Percentiles rank a stretch among this genome's conserved stretches.
Evolutionary conservation across 1,140 invertebrate species (phyloP).

Genomic region (Lasaia peninsularis): DNA sequence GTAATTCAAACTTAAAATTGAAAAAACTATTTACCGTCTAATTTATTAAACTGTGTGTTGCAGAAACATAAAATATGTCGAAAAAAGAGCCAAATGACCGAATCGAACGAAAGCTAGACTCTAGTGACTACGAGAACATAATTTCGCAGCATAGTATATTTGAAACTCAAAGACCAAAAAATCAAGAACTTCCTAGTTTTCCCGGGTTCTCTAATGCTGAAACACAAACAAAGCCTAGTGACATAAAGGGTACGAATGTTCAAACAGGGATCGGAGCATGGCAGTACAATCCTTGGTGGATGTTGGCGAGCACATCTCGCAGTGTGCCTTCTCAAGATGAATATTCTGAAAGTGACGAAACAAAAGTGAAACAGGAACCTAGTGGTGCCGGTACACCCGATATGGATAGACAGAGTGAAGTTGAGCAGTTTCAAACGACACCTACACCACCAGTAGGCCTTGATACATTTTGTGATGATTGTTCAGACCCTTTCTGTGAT

Average conservation of each 20-base stretch:
- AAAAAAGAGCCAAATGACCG: conserved; percentile 70
- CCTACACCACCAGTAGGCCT: conserved; percentile 62
- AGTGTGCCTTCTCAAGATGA: conserved; percentile 62
- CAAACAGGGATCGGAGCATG: conserved; percentile 64
- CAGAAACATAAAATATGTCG: conserved; percentile 62
- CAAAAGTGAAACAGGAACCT: conserved; percentile 73
- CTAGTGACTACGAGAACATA: conserved; percentile 71
- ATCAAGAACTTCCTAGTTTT: conserved; percentile 69
- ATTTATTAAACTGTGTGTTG: conserved; percentile 27
- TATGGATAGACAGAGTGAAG: conserved; percentile 53
- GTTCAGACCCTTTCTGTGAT: conserved; percentile 75
- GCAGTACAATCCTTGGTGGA: conserved; percentile 78
- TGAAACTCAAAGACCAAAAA: conserved; percentile 59
- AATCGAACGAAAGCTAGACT: conserved; percentile 67
- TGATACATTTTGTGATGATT: conserved; percentile 72
- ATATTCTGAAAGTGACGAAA: conserved; percentile 63
- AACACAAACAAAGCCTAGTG: conserved; percentile 71
- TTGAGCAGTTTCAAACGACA: conserved; percentile 51
- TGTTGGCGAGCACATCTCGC: conserved; percentile 71
- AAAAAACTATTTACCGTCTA: not conserved
- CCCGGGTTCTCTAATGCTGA: conserved; percentile 73
- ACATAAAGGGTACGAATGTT: conserved; percentile 51
- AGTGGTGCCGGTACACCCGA: conserved; percentile 57
- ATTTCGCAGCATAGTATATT: conserved; percentile 74
- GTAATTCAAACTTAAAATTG: too few species aligned